phyloP scores from a whole-genome alignment of 2,113 vertebrate species.

The Anguilla rostrata region DNA sequence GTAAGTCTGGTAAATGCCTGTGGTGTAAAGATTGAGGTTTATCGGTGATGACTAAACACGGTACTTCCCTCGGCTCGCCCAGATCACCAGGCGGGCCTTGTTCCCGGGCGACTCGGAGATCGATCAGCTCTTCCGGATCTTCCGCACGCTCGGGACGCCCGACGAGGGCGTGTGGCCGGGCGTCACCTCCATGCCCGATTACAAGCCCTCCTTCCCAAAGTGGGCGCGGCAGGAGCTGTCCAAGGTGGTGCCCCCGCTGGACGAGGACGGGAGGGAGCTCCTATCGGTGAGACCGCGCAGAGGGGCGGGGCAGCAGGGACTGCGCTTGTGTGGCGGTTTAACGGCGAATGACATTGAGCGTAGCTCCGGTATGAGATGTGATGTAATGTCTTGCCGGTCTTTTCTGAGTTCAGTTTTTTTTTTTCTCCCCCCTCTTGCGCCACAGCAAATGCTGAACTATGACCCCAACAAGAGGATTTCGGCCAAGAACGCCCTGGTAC shows the following conservation, averaged over 20 bases:
- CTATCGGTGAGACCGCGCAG: slow-evolving; percentile 74
- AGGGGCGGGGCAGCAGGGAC: background rate
- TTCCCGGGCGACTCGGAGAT: slow-evolving; percentile 95
- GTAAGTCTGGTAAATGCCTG: no score
- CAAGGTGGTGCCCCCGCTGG: slow-evolving; percentile 87
- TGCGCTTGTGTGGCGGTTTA: background rate
- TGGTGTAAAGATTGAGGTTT: no score
- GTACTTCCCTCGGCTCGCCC: background rate
- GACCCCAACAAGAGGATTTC: slow-evolving; percentile 93
- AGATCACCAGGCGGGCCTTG: slow-evolving; percentile 85
- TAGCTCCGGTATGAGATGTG: no score
- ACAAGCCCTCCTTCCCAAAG: slow-evolving; percentile 91
- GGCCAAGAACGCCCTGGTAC: slow-evolving; percentile 86
- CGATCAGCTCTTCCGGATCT: slow-evolving; percentile 91
- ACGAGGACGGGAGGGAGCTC: slow-evolving; percentile 86
- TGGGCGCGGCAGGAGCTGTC: slow-evolving; percentile 88
- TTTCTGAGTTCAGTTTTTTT: background rate
- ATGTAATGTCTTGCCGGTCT: background rate
- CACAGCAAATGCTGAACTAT: slow-evolving; percentile 90
- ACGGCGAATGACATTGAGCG: no score
- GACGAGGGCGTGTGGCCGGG: slow-evolving; percentile 88
- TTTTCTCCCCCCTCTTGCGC: slow-evolving; percentile 14
- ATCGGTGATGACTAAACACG: background rate
- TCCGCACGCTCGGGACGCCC: slow-evolving; percentile 89
- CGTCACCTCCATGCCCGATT: slow-evolving; percentile 91